Evolutionary conservation across 2,113 vertebrate species (phyloP).

Genomic region (Neoarius graeffei): DNA sequence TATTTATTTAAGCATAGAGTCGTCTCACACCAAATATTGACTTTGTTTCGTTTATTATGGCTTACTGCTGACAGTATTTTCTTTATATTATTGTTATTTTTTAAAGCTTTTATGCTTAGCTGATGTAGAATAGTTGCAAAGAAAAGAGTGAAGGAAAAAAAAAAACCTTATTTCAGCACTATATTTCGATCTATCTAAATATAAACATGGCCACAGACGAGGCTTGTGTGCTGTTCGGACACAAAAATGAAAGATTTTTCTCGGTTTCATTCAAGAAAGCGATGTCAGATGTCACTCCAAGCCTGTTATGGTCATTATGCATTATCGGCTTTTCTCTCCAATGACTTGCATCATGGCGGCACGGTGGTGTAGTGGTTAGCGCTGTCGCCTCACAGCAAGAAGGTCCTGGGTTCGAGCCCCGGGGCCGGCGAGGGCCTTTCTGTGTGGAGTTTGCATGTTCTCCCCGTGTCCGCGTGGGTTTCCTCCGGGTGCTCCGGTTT

Average conservation of each 20-base stretch:
- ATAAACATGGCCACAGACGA: background rate
- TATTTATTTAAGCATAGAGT: no score
- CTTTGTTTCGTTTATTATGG: no score
- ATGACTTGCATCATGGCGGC: background rate
- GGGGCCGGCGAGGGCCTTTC: no score
- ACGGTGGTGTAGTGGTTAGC: no score
- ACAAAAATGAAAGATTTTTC: background rate
- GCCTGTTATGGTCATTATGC: background rate
- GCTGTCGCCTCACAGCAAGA: no score
- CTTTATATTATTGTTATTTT: no score
- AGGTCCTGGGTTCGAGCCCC: no score
- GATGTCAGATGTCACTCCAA: background rate
- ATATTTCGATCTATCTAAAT: background rate
- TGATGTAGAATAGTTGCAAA: background rate
- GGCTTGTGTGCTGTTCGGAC: background rate
- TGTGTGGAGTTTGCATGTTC: no score
- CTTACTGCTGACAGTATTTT: no score
- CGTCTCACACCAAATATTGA: no score
- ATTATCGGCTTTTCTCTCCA: background rate
- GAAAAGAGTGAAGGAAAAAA: background rate
- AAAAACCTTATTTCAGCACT: background rate
- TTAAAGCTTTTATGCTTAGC: background rate
- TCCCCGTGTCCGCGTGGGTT: no score
- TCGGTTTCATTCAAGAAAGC: background rate
- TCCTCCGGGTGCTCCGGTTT: no score